Base-by-base conservation (phyloP, 2,888 invertebrate species). In the Drosophila flavopinicola region DNA sequence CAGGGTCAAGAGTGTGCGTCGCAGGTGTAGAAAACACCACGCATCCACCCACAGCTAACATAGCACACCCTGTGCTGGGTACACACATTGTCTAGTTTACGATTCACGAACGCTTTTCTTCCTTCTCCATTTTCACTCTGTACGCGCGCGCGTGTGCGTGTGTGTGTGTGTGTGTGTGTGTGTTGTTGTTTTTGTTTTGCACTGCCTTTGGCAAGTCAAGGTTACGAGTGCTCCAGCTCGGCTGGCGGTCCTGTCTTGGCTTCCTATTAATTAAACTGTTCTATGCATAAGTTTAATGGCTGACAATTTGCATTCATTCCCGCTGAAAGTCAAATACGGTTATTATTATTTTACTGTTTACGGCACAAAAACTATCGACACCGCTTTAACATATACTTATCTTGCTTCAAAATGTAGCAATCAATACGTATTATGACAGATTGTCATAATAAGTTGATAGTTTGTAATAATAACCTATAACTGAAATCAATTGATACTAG, bases 1-100 rank as follows among this genome's bases (percentile, higher is more conserved):
- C 87, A 80, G 80, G 80, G 80, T 80, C 87, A 80, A 87, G 85
- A 74, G 78, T 74, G 64, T 61, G 57, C 49, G 64, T 66, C 53
- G 79, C 72, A 66, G 76, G 79, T 64, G 66, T 65, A 48, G 58
- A 64, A 30, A 24, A 63, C 42, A 61, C 39, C 61, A 67, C 47
- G 63, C 66, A 68, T 38, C 39, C 51, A 25, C 1, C 9, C 13
- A 45, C 48, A 24, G 20, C 20, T 20, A 47, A 17, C 30, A 17
- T 20, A 47, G 13, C 30, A 17, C 33, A 65, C 39, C 23, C 42
- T 15, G 2, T 52, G 24, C 48, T 58, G 24, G 54, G 63, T 68
- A 61, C 48, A 53, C 63, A 75, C 53, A 53, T 61, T 74, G 61
- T 70, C 54, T 67, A 70, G 61, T 52, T 74, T 45, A 60, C 68